Conservation (phyloP, 2,797 vertebrate species). For the Podarcis siculus region DNA sequence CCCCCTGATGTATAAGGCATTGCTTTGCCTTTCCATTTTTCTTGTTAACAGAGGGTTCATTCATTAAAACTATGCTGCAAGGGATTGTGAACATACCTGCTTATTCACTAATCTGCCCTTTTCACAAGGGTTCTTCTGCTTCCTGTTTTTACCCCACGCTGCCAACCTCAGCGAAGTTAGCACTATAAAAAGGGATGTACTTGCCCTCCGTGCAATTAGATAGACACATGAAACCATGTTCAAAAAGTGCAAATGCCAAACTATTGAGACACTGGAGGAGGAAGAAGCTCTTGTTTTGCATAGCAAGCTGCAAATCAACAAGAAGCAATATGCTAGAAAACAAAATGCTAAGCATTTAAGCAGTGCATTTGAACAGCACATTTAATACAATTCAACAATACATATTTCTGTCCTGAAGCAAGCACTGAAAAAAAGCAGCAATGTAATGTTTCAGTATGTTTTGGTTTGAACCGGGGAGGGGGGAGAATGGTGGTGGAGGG, state of each 20-base stretch:
- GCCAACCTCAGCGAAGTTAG: neutral
- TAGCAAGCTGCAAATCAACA: neutral
- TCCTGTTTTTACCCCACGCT: neutral
- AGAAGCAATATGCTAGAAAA: neutral
- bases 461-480: no score
- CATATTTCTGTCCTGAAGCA: no score
- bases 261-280: neutral
- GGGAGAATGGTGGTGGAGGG: no score
- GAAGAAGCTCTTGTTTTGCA: neutral
- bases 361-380: neutral
- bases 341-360: neutral
- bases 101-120: neutral
- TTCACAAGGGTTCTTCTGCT: neutral
- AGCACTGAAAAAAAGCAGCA: no score
- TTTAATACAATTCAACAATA: no score
- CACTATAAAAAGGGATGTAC: neutral
- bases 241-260: neutral
- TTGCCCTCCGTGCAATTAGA: neutral
- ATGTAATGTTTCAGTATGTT: no score
- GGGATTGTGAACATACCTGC: neutral
- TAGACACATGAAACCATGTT: neutral
- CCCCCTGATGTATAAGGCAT: no score
- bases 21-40: neutral
- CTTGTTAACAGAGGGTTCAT: neutral
- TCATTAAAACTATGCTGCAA: neutral